These are phyloP conservation scores for Epinotia nisella DNA, from an alignment of 2,888 invertebrate species.

Conservation along the genomic window DNA sequence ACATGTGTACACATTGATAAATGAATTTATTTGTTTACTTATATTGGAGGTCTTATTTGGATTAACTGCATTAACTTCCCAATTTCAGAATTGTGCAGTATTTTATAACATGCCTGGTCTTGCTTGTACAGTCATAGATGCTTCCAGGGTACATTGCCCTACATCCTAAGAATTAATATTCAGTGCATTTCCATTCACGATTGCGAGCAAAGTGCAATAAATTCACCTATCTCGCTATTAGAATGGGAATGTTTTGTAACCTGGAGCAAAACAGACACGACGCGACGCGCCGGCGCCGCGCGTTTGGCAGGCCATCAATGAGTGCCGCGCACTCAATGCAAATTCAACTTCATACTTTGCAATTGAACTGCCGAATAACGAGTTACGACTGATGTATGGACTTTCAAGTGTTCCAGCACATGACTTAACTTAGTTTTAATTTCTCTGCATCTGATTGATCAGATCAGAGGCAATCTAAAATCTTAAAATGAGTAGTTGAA, in stretches of 20 bases:
- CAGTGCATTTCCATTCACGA: slow-evolving; percentile 30
- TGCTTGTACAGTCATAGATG: not conserved
- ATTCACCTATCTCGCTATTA: slow-evolving; percentile 28
- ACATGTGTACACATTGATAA: slow-evolving; percentile 44
- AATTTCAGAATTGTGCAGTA: not conserved
- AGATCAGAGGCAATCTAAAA: too few species aligned
- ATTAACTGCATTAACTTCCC: slow-evolving; percentile 11
- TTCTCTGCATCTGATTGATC: too few species aligned
- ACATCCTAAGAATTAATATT: slow-evolving; percentile 2
- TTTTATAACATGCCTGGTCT: not conserved
- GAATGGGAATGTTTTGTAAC: slow-evolving; percentile 38
- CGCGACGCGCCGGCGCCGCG: slow-evolving; percentile 38
- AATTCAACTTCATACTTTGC: slow-evolving; percentile 24
- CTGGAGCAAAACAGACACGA: slow-evolving; percentile 27
- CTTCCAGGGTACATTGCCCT: slow-evolving; percentile 1
- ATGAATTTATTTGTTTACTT: slow-evolving; percentile 33
- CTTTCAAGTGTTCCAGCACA: not conserved
- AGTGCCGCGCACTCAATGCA: slow-evolving; percentile 12
- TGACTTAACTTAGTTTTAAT: too few species aligned
- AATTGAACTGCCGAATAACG: slow-evolving; percentile 12
- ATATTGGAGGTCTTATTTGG: slow-evolving; percentile 27
- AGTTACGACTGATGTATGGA: not conserved
- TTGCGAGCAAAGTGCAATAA: slow-evolving; percentile 31
- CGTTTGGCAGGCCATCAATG: slow-evolving; percentile 39
- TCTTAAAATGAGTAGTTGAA: too few species aligned